Evolutionary conservation across 2,113 vertebrate species (phyloP).

Genomic region (Garra rufa): DNA sequence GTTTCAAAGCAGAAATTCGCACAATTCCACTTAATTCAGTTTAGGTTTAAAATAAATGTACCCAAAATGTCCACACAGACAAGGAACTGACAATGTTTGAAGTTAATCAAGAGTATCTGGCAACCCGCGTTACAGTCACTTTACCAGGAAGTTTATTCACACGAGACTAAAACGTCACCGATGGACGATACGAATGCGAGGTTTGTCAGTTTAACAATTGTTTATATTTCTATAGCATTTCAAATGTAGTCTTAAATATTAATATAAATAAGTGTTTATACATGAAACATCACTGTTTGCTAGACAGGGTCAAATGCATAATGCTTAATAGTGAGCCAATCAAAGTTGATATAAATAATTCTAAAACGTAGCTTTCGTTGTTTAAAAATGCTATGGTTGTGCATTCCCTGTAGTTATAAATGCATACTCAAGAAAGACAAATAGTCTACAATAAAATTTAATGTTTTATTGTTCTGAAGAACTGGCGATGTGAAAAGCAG

Average conservation of each 20-base stretch:
- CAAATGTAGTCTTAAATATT: not conserved
- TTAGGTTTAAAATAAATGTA: too few species aligned
- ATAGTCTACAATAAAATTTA: not conserved
- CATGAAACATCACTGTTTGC: not conserved
- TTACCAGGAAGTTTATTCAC: conserved; percentile 35
- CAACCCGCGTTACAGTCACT: conserved; percentile 10
- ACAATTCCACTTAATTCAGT: too few species aligned
- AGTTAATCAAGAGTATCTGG: conserved; percentile 7
- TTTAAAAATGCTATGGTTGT: not conserved
- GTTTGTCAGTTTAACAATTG: not conserved
- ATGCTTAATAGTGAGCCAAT: not conserved
- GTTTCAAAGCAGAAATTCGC: too few species aligned
- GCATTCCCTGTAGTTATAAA: not conserved
- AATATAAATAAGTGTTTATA: not conserved
- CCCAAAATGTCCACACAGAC: not conserved
- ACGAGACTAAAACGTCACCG: not conserved
- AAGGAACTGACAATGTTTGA: not conserved
- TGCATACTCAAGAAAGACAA: not conserved
- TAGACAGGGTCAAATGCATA: not conserved
- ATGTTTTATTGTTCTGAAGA: not conserved
- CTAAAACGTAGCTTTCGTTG: not conserved
- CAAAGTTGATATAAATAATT: not conserved
- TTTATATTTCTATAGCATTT: not conserved
- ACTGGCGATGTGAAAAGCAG: not conserved
- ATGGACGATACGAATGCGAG: conserved; percentile 4